These are phyloP conservation scores for Lottia scabra DNA, from an alignment of 2,888 invertebrate genomes.

Conservation along the genomic window DNA sequence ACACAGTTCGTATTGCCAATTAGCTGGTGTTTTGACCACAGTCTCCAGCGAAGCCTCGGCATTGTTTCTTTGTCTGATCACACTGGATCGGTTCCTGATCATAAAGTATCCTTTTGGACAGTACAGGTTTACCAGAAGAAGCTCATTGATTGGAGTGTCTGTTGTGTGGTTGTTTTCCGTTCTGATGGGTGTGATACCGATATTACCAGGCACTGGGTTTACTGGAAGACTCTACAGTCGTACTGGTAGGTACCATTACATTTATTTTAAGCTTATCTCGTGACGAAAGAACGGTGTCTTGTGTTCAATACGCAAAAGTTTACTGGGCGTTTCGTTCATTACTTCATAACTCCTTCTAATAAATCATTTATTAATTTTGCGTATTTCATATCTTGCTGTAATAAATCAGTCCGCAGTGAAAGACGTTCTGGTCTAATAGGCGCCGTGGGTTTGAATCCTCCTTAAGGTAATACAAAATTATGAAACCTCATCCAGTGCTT, in stretches of 20 bases:
- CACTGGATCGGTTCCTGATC: slow-evolving; percentile 76
- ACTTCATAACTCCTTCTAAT: too few relatives aligned
- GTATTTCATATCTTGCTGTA: too few relatives aligned
- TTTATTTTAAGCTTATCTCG: too few relatives aligned
- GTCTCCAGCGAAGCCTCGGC: slow-evolving; percentile 76
- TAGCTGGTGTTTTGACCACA: slow-evolving; percentile 42
- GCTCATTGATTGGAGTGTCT: slow-evolving; percentile 37
- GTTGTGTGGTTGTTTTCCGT: slow-evolving; percentile 51
- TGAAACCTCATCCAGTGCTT: too few relatives aligned
- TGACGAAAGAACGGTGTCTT: too few relatives aligned
- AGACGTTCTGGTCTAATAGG: too few relatives aligned
- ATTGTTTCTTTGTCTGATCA: slow-evolving; percentile 74
- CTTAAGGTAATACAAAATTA: too few relatives aligned
- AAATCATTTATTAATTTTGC: too few relatives aligned
- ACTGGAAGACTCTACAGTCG: slow-evolving; percentile 56
- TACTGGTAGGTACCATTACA: slow-evolving; percentile 27
- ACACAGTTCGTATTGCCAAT: slow-evolving; percentile 35
- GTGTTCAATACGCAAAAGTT: too few relatives aligned
- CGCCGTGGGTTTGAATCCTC: too few relatives aligned
- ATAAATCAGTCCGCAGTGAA: too few relatives aligned
- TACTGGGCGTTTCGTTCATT: too few relatives aligned
- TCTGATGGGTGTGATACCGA: slow-evolving; percentile 53
- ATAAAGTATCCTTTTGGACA: slow-evolving; percentile 74
- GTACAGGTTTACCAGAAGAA: slow-evolving; percentile 38
- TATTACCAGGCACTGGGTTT: slow-evolving; percentile 56